Base-by-base conservation (phyloP, 2,113 vertebrate genomes). In the Nothoprocta pentlandii region DNA sequence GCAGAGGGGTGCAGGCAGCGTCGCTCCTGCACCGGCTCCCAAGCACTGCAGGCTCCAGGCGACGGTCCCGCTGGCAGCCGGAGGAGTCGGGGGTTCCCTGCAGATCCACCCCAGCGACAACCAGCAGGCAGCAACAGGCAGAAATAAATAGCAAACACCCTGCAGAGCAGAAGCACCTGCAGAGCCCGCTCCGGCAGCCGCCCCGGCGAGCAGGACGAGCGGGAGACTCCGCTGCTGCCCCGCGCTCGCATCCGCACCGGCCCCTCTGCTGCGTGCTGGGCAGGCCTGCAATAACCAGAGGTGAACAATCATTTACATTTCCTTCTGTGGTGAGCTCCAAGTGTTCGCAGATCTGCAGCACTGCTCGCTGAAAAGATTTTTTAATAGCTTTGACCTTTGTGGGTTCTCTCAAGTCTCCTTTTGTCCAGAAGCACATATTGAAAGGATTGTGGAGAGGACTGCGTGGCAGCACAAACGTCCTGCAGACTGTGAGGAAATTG, bases 311-410 rank as follows among this genome's bases (percentile, higher is more conserved):
- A 69, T 81, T 89, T 69, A 78, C 75, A 62, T 49, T 56, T 53
- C 12, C 39, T 84, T 63, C 53, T 80, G 63, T 42, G 49, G 70
- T 87, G 67, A 85, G 58, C 74, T 78, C n/a, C 2, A 22, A 89
- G 67, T 62, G 62, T 89, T 54, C 70, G 63, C 58, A 94, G 86
- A 93, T 42, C 80, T 77, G 62, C 93, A 93, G 94, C 36, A 46
- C 34, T 59, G 66, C 86, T 95, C 77, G 20, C 70, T 69, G 83
- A 87, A 90, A 92, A 92, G 80, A 92, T 94, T 85, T 17, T 90
- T 92, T 94, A 95, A 96, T 92, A 86, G 94, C 83, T 95, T 93
- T 96, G 95, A 95, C 93, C 95, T 94, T 94, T 21, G 6, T 66
- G 36, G 73, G 79, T 44, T 78, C 76, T 85, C 46, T 70, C 73